Conservation (phyloP, 2,113 vertebrate genomes). For the Hucho hucho region DNA sequence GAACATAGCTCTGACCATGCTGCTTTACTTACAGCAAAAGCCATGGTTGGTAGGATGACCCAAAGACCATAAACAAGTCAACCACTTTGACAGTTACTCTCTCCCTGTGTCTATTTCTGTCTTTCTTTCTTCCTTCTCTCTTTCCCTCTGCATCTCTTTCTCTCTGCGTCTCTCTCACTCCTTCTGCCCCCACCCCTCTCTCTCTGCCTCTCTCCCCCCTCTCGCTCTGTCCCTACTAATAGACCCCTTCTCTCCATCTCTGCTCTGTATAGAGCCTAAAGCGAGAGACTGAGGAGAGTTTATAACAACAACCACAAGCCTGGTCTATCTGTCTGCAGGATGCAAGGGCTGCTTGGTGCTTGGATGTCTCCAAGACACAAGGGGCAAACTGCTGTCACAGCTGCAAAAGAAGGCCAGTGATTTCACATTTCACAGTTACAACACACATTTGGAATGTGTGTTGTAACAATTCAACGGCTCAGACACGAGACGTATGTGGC, state of each 20-base stretch:
- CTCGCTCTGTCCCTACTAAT: conserved; percentile 64
- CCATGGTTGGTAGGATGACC: conserved; percentile 10
- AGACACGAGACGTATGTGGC: too few species aligned
- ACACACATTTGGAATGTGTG: conserved; percentile 41
- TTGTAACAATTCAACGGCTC: too few species aligned
- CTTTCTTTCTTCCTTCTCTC: neutral
- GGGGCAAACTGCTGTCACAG: conserved; percentile 68
- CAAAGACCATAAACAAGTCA: conserved; percentile 9
- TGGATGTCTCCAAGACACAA: conserved; percentile 66
- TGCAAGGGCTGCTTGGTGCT: conserved; percentile 73
- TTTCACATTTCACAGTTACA: conserved; percentile 62
- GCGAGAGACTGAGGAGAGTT: conserved; percentile 66
- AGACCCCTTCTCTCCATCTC: conserved; percentile 62
- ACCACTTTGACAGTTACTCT: conserved; percentile 19
- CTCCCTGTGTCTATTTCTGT: neutral
- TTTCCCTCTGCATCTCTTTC: conserved; percentile 4
- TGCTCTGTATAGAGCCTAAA: conserved; percentile 72
- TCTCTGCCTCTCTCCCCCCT: conserved; percentile 19
- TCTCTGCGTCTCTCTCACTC: conserved; percentile 4
- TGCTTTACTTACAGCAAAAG: neutral
- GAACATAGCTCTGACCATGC: conserved; percentile 20
- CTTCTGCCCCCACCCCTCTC: neutral
- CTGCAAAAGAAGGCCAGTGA: conserved; percentile 57
- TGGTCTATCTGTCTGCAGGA: conserved; percentile 71
- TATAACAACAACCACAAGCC: conserved; percentile 74